Evolutionary conservation across 1,140 invertebrate species (phyloP).

Genomic region (Zaprionus taronus): DNA sequence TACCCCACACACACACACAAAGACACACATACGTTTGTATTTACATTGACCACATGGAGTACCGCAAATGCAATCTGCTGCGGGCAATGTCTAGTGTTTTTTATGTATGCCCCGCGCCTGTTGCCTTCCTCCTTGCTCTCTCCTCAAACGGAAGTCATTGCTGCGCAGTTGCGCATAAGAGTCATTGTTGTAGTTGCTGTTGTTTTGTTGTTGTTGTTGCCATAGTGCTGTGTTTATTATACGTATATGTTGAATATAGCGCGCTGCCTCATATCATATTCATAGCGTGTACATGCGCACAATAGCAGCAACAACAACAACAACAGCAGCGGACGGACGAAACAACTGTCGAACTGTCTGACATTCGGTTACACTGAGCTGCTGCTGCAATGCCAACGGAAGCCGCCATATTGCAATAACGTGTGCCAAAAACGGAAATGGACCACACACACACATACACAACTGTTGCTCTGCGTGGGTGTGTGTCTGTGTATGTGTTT

Average conservation of each 20-base stretch:
- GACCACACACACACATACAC: constrained; percentile 36
- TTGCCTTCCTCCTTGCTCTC: background rate
- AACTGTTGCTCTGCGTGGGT: constrained; percentile 53
- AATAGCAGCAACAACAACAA: constrained; percentile 17
- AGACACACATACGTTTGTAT: constrained; percentile 38
- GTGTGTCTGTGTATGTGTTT: constrained; percentile 1
- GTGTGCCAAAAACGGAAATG: constrained; percentile 75
- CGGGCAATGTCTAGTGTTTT: constrained; percentile 44
- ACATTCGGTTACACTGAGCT: constrained; percentile 20
- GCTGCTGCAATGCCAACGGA: constrained; percentile 64
- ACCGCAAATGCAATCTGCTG: constrained; percentile 78
- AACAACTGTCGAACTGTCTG: constrained; percentile 44
- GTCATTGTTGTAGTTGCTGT: constrained; percentile 44
- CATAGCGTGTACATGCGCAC: constrained; percentile 74
- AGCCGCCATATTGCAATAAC: constrained; percentile 82
- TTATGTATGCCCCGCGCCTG: constrained; percentile 4
- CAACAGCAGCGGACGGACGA: background rate
- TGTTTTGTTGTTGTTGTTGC: constrained; percentile 22
- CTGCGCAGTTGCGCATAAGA: constrained; percentile 69
- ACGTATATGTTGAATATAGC: constrained; percentile 59
- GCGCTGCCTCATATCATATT: constrained; percentile 73
- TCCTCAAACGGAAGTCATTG: constrained; percentile 76
- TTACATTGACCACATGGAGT: constrained; percentile 57
- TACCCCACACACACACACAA: constrained; percentile 25
- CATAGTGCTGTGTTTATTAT: constrained; percentile 54